Base-by-base conservation (phyloP, 2,797 vertebrate species). In the Lateolabrax maculatus region DNA sequence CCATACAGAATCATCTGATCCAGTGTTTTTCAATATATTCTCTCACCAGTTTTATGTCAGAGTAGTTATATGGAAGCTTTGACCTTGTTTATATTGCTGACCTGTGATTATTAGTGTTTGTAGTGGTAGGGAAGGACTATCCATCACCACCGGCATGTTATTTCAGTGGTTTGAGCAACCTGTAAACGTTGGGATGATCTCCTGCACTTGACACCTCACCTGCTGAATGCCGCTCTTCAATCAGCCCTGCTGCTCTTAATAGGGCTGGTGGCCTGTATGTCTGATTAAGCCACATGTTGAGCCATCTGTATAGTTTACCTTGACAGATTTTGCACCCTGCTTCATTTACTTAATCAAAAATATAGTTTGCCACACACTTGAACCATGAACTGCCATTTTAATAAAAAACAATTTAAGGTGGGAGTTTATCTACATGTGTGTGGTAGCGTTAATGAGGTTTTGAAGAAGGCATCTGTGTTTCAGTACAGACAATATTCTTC, bases 141-240 rank as follows among this genome's bases (percentile, higher is more conserved):
- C 3, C 25, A 29, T 44, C 5, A 8, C 10, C 29, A 4, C 10
- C 36, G 31, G 16, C 23, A 12, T 56, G 61, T 41, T 66, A 58
- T 75, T 66, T 75, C 16, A 58, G 12, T 29, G 23, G 21, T 66
- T 21, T 74, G 36, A 46, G 3, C 31, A 34, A 34, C 31, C n/a
- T n/a, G n/a, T n/a, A n/a, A n/a, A n/a, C n/a, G n/a, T n/a, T n/a
- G n/a, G 31, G 31, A 34, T 46, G n/a, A 21, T 49, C n/a, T 61
- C 44, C 16, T 36, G 31, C 21, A 49, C 7, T 21, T 3, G 1
- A 27, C 27, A 36, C 48, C 23, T n/a, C 15, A 55, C 25, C 25
- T 67, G 49, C 53, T 27, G 29, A 48, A 36, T 16, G 31, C 29
- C 15, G 7, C 48, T 19, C 36, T 37, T 16, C 21, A 52, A 7